Evolutionary conservation across 2,113 vertebrate genomes (phyloP), one percentile per base, ranked within the genome.

Genomic region (Phocoena sinus): DNA sequence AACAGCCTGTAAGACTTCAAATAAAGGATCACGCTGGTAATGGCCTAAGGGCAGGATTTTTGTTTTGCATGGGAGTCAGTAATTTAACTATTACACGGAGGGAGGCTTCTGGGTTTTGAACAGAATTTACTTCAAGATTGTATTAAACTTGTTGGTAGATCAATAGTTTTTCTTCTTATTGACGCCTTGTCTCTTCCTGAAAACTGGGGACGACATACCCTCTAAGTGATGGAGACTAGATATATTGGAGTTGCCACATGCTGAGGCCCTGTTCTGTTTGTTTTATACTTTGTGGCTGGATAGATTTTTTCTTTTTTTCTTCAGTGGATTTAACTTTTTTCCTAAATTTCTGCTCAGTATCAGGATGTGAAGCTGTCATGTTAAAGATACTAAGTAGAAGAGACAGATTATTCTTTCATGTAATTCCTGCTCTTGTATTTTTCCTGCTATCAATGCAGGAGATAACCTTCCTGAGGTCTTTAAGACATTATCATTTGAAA

Each of bases 21-120:
- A 98, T 96, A 98, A 97, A 97, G 92, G 65, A 94, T 97, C 98
- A 81, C 96, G 98, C 98, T 98, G 98, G 41, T 97, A 95, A 96
- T 97, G 92, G 98, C 98, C 98, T 98, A 88, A 96, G 98, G 99
- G 98, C 96, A 98, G 97, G 96, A 88, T 90, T 98, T 97, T 92
- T 97, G 88, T 97, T 98, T 89, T 97, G 97, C 97, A 93, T 96
- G 83, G 50, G 90, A 98, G 96, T 97, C 96, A 96, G 96, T 94
- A 63, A 97, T 98, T 98, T 98, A 97, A 97, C 98, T 97, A 5
- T 97, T 98, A 97, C 95, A 97, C 71, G 28, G 86, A 97, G 88
- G 44, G 63, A 95, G 62, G n/a, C 94, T 96, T 96, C 87, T 96
- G 63, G 70, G 60, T 98, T 98, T 98, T 92, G 92, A 74, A 86